Evolutionary conservation across 2,797 vertebrate species (phyloP).

Genomic region (Mormyrus hasselquistii): DNA sequence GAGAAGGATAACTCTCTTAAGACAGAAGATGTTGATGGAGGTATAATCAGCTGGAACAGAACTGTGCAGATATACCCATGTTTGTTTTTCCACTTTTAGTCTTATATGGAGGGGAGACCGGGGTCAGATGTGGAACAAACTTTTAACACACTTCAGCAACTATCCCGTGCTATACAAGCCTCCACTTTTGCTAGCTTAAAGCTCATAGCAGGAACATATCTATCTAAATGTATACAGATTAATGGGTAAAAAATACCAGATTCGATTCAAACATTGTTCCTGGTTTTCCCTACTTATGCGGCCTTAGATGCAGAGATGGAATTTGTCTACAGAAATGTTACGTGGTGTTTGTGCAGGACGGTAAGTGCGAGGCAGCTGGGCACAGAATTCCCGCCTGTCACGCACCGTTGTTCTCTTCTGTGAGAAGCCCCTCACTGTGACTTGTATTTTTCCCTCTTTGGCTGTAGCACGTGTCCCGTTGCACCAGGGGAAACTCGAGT

Average conservation of each 20-base stretch:
- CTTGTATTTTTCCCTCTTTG: neutral
- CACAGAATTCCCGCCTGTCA: neutral
- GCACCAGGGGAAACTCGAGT: slow-evolving; percentile 25
- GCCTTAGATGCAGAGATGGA: neutral
- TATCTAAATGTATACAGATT: neutral
- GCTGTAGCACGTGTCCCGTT: neutral
- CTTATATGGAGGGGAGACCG: neutral
- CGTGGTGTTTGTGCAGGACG: neutral
- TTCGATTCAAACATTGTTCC: neutral
- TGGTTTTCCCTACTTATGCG: neutral
- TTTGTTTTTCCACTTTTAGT: neutral
- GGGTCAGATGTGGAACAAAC: neutral
- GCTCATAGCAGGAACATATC: neutral
- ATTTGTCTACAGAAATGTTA: neutral
- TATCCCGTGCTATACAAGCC: neutral
- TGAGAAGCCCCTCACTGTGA: neutral
- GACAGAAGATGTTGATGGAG: neutral
- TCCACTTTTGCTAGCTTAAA: neutral
- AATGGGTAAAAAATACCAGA: neutral
- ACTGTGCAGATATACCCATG: neutral
- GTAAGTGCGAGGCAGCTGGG: neutral
- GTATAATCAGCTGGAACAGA: neutral
- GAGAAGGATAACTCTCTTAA: neutral
- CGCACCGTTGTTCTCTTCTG: neutral
- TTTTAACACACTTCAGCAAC: neutral